Base-by-base conservation (phyloP, 1,140 invertebrate genomes). In the Drosophila nannoptera region DNA sequence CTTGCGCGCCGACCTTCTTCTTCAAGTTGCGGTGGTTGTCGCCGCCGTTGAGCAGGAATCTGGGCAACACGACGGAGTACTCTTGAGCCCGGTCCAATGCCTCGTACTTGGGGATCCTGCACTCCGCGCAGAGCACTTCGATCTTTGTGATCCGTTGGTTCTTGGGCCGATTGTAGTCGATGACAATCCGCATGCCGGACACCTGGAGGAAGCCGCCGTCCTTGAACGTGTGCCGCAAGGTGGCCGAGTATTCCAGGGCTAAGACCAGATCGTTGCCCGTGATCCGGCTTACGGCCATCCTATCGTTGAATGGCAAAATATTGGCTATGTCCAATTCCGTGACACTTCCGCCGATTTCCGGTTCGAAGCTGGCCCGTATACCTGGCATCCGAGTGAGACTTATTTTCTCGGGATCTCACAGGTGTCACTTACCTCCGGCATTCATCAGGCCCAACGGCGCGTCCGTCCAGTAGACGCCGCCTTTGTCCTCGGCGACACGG, bases 391-490 rank as follows among this genome's bases (percentile, higher is more conserved):
- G 9, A 5, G 4, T 12, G 7, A 14, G 5, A 2, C 5, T 14
- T 0, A 43, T 0, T 31, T 35, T 12, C 3, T 7, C 4, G 4
- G 0, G 7, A 5, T 49, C 7, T 0, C 4, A 5, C 2, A 38
- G 4, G n/a, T n/a, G 2, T 6, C 1, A 49, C 60, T 5, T 69
- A 87, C 87, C 89, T 11, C 96, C 96, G 8, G 93, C 91, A 88
- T 96, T 94, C 0, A 93, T 90, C 0, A 97, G 45, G 2, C 93
- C 94, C 71, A 97, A 94, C 0, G 94, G 90, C 2, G 94, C 93
- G 86, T 95, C 93, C 0, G 94, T 95, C 95, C 95, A 97, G 14
- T 56, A 62, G 6, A 87, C 66, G 0, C 67, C 63, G 7, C 87
- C 76, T 49, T 91, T 84, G 55, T 91, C 88, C 76, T 92, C 90